A percentile compares a stretch with the other conserved stretches of the same genome.
Conservation (phyloP, 2,888 invertebrate genomes). For the Drosophila prolongata region DNA sequence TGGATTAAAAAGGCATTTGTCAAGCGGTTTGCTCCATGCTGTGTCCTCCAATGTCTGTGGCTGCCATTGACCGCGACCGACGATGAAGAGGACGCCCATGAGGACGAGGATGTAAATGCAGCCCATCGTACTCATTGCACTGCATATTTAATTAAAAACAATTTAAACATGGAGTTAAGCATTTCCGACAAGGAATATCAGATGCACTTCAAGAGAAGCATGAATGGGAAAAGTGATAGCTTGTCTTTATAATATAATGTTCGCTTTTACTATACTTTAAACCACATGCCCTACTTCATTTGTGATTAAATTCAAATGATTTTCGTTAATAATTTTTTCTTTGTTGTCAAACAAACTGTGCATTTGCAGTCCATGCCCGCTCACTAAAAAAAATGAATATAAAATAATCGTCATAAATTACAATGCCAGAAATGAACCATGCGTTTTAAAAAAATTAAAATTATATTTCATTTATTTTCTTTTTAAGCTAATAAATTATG, state of each 20-base stretch:
- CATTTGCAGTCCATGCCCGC: too few relatives aligned
- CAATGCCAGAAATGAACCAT: too few relatives aligned
- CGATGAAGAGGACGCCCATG: constrained; percentile 14
- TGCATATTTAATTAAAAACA: constrained; percentile 50
- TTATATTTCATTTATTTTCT: too few relatives aligned
- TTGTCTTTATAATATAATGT: background rate
- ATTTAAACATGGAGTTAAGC: constrained; percentile 26
- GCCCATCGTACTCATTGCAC: constrained; percentile 30
- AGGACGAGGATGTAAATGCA: constrained; percentile 2
- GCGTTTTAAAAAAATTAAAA: too few relatives aligned
- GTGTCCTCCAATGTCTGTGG: constrained; percentile 14
- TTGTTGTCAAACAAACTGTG: too few relatives aligned
- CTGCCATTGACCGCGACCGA: constrained; percentile 37
- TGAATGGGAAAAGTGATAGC: background rate
- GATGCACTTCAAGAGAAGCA: constrained; percentile 3
- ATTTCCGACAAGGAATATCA: background rate
- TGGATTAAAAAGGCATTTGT: constrained; percentile 76
- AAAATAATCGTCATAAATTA: too few relatives aligned
- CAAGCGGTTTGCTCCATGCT: constrained; percentile 51
- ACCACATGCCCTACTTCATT: background rate
- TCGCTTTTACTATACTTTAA: background rate
- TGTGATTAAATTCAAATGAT: background rate
- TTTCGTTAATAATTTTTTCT: too few relatives aligned
- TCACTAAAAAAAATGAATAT: too few relatives aligned
- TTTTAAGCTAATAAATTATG: background rate